These are phyloP conservation scores for Eupeodes latifasciatus DNA, from an alignment of 2,888 invertebrate species.

Conservation along the genomic window DNA sequence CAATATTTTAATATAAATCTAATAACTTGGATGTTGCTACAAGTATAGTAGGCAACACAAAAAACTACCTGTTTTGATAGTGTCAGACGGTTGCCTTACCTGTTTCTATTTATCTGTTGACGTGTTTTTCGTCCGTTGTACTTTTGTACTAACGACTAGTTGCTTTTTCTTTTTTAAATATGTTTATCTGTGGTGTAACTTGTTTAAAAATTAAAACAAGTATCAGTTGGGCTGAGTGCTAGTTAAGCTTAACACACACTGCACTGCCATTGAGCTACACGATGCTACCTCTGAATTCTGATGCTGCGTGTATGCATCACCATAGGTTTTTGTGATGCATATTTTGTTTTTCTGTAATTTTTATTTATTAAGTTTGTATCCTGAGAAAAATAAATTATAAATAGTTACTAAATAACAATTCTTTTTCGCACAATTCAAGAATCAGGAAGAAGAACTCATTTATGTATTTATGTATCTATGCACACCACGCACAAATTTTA, in stretches of 20 bases:
- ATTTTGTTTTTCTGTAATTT: background rate
- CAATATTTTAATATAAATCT: slow-evolving; percentile 1
- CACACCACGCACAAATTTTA: too few relatives aligned
- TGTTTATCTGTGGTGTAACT: slow-evolving; percentile 11
- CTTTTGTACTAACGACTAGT: slow-evolving; percentile 19
- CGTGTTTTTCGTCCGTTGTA: slow-evolving; percentile 26
- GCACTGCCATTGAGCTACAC: background rate
- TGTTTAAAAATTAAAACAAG: slow-evolving; percentile 10
- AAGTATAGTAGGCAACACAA: background rate
- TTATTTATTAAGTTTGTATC: background rate
- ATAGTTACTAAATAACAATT: too few relatives aligned
- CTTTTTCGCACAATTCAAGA: too few relatives aligned
- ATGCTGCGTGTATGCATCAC: background rate
- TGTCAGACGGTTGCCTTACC: slow-evolving; percentile 9
- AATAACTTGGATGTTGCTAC: slow-evolving; percentile 5
- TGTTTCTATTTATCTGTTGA: slow-evolving; percentile 19
- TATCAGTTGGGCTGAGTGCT: slow-evolving; percentile 5
- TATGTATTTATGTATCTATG: background rate
- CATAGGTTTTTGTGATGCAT: background rate
- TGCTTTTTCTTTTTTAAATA: background rate
- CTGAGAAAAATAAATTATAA: background rate
- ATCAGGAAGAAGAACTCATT: background rate
- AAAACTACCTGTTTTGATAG: slow-evolving; percentile 31
- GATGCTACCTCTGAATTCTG: background rate
- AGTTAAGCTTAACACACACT: slow-evolving; percentile 3